Conservation (phyloP, 2,888 invertebrate genomes). For the Drosophila eohydei region DNA sequence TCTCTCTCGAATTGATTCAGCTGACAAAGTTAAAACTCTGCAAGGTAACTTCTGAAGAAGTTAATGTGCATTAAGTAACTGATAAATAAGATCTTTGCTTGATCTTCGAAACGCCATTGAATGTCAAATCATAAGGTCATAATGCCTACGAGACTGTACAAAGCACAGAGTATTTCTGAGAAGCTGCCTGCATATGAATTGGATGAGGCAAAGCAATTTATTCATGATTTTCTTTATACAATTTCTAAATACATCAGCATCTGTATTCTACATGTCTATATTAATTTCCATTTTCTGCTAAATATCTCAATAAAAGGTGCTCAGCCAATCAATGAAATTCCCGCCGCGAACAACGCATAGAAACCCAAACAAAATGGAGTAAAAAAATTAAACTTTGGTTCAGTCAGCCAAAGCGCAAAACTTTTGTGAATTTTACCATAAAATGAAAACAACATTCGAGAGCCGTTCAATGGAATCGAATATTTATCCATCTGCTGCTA, state of each 20-base stretch:
- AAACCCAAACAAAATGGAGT: slow-evolving; percentile 1
- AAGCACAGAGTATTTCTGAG: too few relatives aligned
- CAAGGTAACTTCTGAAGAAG: too few relatives aligned
- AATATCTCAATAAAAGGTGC: neutral
- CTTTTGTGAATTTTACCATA: slow-evolving; percentile 33
- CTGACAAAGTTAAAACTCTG: neutral
- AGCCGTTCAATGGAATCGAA: slow-evolving; percentile 29
- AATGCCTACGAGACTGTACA: too few relatives aligned
- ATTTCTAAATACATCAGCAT: too few relatives aligned
- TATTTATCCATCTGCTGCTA: slow-evolving; percentile 41
- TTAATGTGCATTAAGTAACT: too few relatives aligned
- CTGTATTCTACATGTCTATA: too few relatives aligned
- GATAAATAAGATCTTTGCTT: too few relatives aligned
- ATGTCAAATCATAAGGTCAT: too few relatives aligned
- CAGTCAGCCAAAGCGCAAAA: slow-evolving; percentile 21
- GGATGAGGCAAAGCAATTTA: too few relatives aligned
- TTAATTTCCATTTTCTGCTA: neutral
- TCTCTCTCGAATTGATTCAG: neutral
- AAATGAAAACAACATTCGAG: slow-evolving; percentile 37
- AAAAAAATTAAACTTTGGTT: slow-evolving; percentile 8
- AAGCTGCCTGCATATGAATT: too few relatives aligned
- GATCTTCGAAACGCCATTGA: too few relatives aligned
- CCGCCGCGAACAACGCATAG: neutral
- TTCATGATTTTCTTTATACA: too few relatives aligned
- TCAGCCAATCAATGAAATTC: slow-evolving; percentile 8